Percentiles rank a stretch among this genome's conserved stretches.
Evolutionary conservation across 2,888 invertebrate genomes (phyloP).

Genomic region (Odiellus spinosus): DNA sequence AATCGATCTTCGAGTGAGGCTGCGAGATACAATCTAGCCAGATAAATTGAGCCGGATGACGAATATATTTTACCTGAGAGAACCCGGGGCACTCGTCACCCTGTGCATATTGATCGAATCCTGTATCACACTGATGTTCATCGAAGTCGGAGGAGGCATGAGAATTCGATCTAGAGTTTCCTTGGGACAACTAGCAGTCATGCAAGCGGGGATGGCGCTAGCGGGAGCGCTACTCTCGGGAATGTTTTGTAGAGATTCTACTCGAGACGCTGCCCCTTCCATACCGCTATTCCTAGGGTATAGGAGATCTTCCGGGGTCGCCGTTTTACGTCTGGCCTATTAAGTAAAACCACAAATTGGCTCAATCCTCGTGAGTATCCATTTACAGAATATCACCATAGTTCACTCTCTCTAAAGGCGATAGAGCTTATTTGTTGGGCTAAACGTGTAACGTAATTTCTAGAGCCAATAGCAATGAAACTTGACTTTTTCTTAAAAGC

Average conservation of each 20-base stretch:
- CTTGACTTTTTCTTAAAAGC: too few species aligned
- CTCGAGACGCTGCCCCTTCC: too few species aligned
- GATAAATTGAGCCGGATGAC: not conserved
- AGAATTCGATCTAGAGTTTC: conserved; percentile 5
- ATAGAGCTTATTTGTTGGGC: not conserved
- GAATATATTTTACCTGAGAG: conserved; percentile 44
- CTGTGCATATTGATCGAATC: conserved; percentile 26
- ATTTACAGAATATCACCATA: too few species aligned
- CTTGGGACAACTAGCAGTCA: not conserved
- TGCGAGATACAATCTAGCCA: too few species aligned
- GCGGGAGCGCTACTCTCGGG: not conserved
- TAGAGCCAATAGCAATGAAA: too few species aligned
- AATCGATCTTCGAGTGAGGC: not conserved
- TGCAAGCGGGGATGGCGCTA: not conserved
- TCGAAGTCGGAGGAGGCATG: conserved; percentile 1
- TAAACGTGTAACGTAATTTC: too few species aligned
- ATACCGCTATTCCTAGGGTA: conserved; percentile 36
- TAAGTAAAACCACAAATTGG: not conserved
- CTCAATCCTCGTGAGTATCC: too few species aligned
- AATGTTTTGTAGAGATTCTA: not conserved
- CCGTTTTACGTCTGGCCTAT: conserved; percentile 31
- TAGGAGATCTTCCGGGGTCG: conserved; percentile 36
- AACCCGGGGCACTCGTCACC: conserved; percentile 59
- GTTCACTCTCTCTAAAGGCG: not conserved
- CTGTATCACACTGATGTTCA: not conserved